Percentiles rank a stretch among this genome's conserved stretches.
Conservation (phyloP, 2,888 invertebrate genomes). For the Linnaemya vulpina region DNA sequence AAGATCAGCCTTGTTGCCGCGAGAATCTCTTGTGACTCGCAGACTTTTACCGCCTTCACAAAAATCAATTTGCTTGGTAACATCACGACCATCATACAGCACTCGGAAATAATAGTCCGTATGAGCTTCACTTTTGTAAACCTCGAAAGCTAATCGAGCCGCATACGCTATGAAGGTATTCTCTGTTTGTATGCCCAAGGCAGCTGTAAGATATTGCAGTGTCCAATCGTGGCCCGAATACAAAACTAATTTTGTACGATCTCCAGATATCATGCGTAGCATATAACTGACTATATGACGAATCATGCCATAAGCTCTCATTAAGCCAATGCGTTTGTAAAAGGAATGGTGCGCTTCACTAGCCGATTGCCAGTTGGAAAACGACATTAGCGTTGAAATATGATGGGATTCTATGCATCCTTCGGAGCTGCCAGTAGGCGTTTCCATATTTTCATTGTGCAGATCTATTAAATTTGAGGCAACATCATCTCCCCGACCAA, state of each 20-base stretch:
- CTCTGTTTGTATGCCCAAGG: slow-evolving; percentile 86
- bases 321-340: slow-evolving; percentile 87
- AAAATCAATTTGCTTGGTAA: slow-evolving; percentile 91
- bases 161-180: slow-evolving; percentile 91
- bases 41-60: slow-evolving; percentile 87
- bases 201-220: slow-evolving; percentile 91
- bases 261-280: slow-evolving; percentile 91
- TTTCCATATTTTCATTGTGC: slow-evolving; percentile 39
- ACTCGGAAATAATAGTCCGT: slow-evolving; percentile 90
- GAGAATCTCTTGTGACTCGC: slow-evolving; percentile 84
- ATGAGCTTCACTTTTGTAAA: slow-evolving; percentile 88
- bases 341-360: slow-evolving; percentile 85
- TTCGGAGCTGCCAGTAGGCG: slow-evolving; percentile 66
- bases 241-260: slow-evolving; percentile 88
- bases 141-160: slow-evolving; percentile 93
- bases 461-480: slow-evolving; percentile 58
- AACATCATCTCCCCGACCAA: slow-evolving; percentile 73
- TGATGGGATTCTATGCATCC: slow-evolving; percentile 88
- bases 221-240: slow-evolving; percentile 97
- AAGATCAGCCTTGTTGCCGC: slow-evolving; percentile 85
- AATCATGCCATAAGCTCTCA: slow-evolving; percentile 92
- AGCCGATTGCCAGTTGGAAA: slow-evolving; percentile 91
- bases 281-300: slow-evolving; percentile 92
- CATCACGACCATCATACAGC: slow-evolving; percentile 93
- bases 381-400: slow-evolving; percentile 90